Evolutionary conservation across 2,888 invertebrate genomes (phyloP).

Genomic region (Amphipyra berbera): DNA sequence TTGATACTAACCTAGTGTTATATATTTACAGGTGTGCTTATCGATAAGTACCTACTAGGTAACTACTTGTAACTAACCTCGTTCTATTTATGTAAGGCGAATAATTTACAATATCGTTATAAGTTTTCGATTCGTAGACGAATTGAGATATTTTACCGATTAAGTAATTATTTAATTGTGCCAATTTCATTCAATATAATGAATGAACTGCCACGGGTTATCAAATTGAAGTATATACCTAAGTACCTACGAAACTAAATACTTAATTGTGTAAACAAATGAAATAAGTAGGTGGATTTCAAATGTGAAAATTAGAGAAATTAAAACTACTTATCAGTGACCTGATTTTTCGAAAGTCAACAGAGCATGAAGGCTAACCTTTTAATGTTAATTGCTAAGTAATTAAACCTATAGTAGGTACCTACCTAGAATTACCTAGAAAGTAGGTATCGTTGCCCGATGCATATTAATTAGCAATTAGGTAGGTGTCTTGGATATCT

Average conservation of each 20-base stretch:
- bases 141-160: slow-evolving; percentile 5
- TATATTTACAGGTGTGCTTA: background rate
- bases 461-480: slow-evolving; percentile 53
- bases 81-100: slow-evolving; percentile 9
- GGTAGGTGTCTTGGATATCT: slow-evolving; percentile 42
- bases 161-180: slow-evolving; percentile 24
- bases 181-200: slow-evolving; percentile 46
- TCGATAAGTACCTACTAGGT: background rate
- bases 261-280: background rate
- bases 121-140: background rate
- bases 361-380: slow-evolving; percentile 44
- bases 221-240: slow-evolving; percentile 10
- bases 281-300: background rate
- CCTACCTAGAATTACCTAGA: slow-evolving; percentile 32
- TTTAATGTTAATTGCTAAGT: slow-evolving; percentile 38
- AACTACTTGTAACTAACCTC: slow-evolving; percentile 8
- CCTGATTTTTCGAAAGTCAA: slow-evolving; percentile 33
- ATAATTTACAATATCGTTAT: slow-evolving; percentile 9
- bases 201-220: slow-evolving; percentile 34
- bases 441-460: slow-evolving; percentile 36
- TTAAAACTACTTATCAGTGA: slow-evolving; percentile 23
- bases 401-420: slow-evolving; percentile 39
- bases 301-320: slow-evolving; percentile 38
- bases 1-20: background rate
- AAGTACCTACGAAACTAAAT: background rate